Percentiles rank a stretch among this genome's conserved stretches.
Conservation (phyloP, 2,113 vertebrate species). For the Dipodomys spectabilis region DNA sequence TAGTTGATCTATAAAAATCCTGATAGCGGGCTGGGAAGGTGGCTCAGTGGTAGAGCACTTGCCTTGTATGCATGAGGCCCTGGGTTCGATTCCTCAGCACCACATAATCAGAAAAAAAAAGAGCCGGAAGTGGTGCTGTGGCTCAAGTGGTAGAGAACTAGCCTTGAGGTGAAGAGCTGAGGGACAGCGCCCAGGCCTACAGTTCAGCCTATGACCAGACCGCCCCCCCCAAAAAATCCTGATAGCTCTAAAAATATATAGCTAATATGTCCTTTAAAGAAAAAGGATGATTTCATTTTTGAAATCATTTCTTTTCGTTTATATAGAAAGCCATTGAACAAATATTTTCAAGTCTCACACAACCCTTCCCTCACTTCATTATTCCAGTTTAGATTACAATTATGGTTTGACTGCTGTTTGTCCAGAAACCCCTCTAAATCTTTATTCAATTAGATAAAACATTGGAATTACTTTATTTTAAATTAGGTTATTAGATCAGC, state of each 20-base stretch:
- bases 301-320: background rate
- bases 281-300: conserved; percentile 17
- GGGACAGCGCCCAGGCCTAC: too few relatives aligned
- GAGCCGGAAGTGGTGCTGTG: too few relatives aligned
- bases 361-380: background rate
- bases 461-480: conserved; percentile 42
- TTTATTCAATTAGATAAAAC: conserved; percentile 27
- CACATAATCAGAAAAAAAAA: too few relatives aligned
- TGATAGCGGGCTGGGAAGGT: background rate
- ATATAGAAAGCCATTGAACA: background rate
- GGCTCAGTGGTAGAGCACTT: too few relatives aligned
- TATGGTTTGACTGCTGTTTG: conserved; percentile 37
- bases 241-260: conserved; percentile 1
- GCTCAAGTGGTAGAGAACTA: too few relatives aligned
- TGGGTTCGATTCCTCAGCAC: too few relatives aligned
- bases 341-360: conserved; percentile 24
- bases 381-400: conserved; percentile 13
- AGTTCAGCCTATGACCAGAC: too few relatives aligned
- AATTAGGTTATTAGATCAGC: conserved; percentile 38
- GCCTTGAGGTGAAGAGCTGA: too few relatives aligned
- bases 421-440: conserved; percentile 20
- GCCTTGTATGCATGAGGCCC: too few relatives aligned
- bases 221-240: background rate
- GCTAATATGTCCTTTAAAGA: background rate
- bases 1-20: background rate